Conservation (phyloP, 2,888 invertebrate genomes). For the Athripsodes cinereus region DNA sequence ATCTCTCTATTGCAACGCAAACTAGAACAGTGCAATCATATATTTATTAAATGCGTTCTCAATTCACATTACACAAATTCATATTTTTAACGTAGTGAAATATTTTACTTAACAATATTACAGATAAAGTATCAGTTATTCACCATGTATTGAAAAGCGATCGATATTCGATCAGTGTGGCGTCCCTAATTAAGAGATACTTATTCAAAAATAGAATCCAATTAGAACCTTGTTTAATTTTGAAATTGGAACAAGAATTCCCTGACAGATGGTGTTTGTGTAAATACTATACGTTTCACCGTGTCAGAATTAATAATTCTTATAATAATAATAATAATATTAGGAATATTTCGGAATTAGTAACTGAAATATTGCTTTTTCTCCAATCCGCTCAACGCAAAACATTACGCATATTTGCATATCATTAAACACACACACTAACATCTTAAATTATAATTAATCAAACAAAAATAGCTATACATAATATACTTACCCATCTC, state of each 20-base stretch:
- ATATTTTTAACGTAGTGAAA: too few species aligned
- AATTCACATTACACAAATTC: too few species aligned
- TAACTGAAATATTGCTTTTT: neutral
- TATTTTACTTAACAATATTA: too few species aligned
- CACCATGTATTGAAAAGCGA: too few species aligned
- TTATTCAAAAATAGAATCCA: constrained; percentile 46
- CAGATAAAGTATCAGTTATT: too few species aligned
- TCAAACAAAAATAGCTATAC: too few species aligned
- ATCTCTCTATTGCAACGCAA: too few species aligned
- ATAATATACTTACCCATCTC: too few species aligned
- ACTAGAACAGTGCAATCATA: too few species aligned
- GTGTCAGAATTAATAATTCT: constrained; percentile 3
- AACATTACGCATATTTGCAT: neutral
- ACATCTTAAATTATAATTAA: too few species aligned
- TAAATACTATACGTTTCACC: constrained; percentile 34
- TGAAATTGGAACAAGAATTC: constrained; percentile 46
- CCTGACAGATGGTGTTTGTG: constrained; percentile 48
- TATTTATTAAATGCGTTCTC: too few species aligned
- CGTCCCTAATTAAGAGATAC: constrained; percentile 16
- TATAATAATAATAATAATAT: constrained; percentile 9
- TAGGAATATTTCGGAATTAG: neutral
- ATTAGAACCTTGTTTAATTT: constrained; percentile 48
- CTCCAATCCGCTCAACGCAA: neutral
- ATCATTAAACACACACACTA: too few species aligned
- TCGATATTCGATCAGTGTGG: neutral